Evolutionary conservation across 2,113 vertebrate species (phyloP).

Genomic region (Cheilinus undulatus): DNA sequence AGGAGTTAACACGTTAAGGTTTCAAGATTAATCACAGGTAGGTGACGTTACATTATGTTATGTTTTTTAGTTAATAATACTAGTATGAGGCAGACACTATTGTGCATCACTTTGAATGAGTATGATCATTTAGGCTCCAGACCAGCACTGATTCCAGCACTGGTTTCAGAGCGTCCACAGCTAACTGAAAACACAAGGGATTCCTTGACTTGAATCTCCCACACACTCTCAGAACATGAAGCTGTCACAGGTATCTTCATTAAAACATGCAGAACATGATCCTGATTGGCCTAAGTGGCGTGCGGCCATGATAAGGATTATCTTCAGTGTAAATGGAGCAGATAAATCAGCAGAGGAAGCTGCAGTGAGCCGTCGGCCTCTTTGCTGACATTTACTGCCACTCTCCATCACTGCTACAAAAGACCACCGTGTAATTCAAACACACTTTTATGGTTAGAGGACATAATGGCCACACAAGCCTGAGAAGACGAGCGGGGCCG

Average conservation of each 20-base stretch:
- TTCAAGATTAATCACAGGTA: no score
- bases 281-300: conserved; percentile 30
- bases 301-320: conserved; percentile 24
- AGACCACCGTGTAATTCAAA: conserved; percentile 22
- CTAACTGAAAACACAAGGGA: no score
- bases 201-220: neutral
- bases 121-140: no score
- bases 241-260: neutral
- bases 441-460: conserved; percentile 17
- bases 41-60: no score
- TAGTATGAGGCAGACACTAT: no score
- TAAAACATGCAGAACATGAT: conserved; percentile 8
- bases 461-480: conserved; percentile 16
- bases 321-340: conserved; percentile 10
- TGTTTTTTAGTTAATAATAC: no score
- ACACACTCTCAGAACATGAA: neutral
- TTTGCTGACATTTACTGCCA: conserved; percentile 35
- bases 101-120: no score
- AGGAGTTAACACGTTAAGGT: no score
- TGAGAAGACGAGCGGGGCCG: neutral
- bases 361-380: conserved; percentile 8
- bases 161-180: no score
- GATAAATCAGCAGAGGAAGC: conserved; percentile 34
- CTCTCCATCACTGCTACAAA: conserved; percentile 35
- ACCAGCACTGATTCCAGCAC: no score